Conservation (phyloP, 2,888 invertebrate species). For the Plusia festucae region DNA sequence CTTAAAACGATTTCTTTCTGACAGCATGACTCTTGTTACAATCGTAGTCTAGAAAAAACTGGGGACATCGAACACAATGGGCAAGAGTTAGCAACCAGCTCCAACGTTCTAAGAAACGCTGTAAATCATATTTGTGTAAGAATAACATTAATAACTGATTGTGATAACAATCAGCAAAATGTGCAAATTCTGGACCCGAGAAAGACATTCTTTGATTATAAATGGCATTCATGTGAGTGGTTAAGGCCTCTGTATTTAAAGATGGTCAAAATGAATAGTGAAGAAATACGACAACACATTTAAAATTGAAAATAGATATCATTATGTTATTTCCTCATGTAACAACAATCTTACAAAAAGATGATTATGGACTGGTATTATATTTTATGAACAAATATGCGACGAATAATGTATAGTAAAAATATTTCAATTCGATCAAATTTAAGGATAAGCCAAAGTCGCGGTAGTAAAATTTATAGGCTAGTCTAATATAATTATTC, state of each 20-base stretch:
- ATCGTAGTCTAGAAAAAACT: constrained; percentile 60
- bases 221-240: constrained; percentile 31
- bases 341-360: too few relatives aligned
- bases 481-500: too few relatives aligned
- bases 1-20: constrained; percentile 71
- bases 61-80: constrained; percentile 71
- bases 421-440: too few relatives aligned
- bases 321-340: too few relatives aligned
- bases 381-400: too few relatives aligned
- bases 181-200: constrained; percentile 46
- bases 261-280: constrained; percentile 6
- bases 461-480: too few relatives aligned
- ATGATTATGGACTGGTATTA: too few relatives aligned
- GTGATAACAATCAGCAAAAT: constrained; percentile 57
- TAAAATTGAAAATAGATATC: background rate
- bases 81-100: constrained; percentile 79
- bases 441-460: too few relatives aligned
- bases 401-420: too few relatives aligned
- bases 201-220: constrained; percentile 37
- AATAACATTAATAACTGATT: constrained; percentile 58
- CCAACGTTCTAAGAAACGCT: constrained; percentile 74
- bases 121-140: constrained; percentile 83
- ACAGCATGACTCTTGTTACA: constrained; percentile 67
- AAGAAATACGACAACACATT: constrained; percentile 20
- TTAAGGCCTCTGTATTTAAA: constrained; percentile 15